phyloP scores from a whole-genome alignment of 2,113 vertebrate species.

The Takifugu bimaculatus region DNA sequence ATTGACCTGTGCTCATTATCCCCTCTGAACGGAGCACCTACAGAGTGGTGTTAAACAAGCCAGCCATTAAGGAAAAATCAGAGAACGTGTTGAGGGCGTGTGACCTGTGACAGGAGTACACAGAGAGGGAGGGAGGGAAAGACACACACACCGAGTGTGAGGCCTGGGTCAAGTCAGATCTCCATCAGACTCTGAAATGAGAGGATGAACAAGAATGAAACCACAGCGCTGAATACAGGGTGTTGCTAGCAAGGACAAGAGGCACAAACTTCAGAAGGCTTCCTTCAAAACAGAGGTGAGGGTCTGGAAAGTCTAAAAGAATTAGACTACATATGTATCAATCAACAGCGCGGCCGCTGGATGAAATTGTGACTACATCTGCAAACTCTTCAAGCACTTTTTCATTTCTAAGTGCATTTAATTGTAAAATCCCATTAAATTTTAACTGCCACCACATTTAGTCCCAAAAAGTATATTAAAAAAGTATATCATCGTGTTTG shows the following conservation, averaged over 20 bases:
- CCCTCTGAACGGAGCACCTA: slow-evolving; percentile 37
- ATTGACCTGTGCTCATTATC: slow-evolving; percentile 59
- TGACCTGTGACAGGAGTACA: slow-evolving; percentile 1
- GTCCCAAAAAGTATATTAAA: too few relatives aligned
- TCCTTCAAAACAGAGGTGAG: background rate
- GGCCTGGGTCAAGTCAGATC: slow-evolving; percentile 18
- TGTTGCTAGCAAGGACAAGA: background rate
- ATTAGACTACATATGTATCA: too few relatives aligned
- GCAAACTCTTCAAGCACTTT: too few relatives aligned
- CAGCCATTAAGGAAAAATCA: slow-evolving; percentile 35
- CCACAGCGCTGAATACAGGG: background rate
- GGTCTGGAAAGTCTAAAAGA: background rate
- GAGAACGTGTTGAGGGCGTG: slow-evolving; percentile 14
- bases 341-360: too few relatives aligned
- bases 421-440: too few relatives aligned
- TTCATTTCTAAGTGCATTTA: too few relatives aligned
- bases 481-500: too few relatives aligned
- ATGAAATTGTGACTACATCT: too few relatives aligned
- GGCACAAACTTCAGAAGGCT: background rate
- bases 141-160: slow-evolving; percentile 8
- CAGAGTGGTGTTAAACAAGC: slow-evolving; percentile 44
- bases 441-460: too few relatives aligned
- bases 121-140: background rate
- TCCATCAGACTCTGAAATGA: background rate
- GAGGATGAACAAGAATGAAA: slow-evolving; percentile 10